Evolutionary conservation across 1,140 invertebrate species (phyloP).

Genomic region (Stegodyphus dumicola): DNA sequence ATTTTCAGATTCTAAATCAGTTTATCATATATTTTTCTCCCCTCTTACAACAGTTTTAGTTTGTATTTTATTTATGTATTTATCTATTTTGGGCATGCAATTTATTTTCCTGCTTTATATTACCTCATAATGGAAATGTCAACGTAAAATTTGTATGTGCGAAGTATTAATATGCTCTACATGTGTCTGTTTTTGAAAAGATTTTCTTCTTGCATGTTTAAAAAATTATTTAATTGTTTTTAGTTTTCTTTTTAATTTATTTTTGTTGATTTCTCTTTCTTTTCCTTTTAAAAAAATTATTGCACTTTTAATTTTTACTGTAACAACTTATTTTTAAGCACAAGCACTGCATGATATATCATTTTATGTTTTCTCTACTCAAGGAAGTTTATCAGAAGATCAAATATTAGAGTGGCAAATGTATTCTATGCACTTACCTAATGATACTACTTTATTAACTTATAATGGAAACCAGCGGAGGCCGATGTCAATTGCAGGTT

Average conservation of each 20-base stretch:
- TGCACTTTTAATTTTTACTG: conserved; percentile 8
- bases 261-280: conserved; percentile 1
- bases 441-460: neutral
- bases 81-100: too few relatives aligned
- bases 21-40: too few relatives aligned
- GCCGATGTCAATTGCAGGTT: conserved; percentile 58
- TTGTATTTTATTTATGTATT: too few relatives aligned
- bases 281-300: neutral
- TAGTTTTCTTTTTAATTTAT: neutral
- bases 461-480: conserved; percentile 30
- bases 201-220: neutral
- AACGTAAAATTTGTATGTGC: too few relatives aligned
- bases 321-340: too few relatives aligned
- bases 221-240: neutral
- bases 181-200: too few relatives aligned
- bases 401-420: conserved; percentile 55
- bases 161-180: too few relatives aligned
- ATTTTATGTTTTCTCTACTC: conserved; percentile 5
- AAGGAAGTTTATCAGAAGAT: conserved; percentile 44
- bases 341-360: conserved; percentile 31
- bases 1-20: too few relatives aligned
- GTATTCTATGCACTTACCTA: conserved; percentile 1
- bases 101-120: too few relatives aligned
- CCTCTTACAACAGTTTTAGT: too few relatives aligned
- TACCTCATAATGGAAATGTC: too few relatives aligned